phyloP scores from a whole-genome alignment of 2,797 vertebrate genomes.

The Urophycis tenuis region DNA sequence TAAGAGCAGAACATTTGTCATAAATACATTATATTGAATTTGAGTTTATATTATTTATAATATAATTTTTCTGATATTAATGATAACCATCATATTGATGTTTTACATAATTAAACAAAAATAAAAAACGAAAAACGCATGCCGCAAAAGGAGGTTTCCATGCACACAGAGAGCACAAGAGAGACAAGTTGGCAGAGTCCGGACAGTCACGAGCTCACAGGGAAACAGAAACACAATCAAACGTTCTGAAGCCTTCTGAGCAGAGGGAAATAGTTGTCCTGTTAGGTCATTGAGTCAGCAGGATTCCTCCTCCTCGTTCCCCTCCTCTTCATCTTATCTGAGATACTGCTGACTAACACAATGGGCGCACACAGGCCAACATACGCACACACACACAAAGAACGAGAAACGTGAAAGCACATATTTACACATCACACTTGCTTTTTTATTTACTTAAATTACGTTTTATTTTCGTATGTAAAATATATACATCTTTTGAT shows the following conservation, averaged over 20 bases:
- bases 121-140: not conserved
- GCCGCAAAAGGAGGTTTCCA: too few relatives aligned
- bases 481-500: not conserved
- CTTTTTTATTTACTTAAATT: too few relatives aligned
- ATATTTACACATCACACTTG: not conserved
- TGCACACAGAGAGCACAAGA: not conserved
- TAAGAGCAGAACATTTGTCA: not conserved
- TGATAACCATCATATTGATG: not conserved
- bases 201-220: too few relatives aligned
- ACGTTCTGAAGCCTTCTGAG: not conserved
- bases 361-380: slow-evolving; percentile 9
- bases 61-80: not conserved
- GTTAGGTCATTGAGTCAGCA: slow-evolving; percentile 33
- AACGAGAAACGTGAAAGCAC: not conserved
- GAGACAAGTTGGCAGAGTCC: not conserved
- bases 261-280: slow-evolving; percentile 52
- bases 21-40: not conserved
- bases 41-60: not conserved
- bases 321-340: slow-evolving; percentile 41
- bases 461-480: not conserved
- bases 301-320: slow-evolving; percentile 47
- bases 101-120: not conserved
- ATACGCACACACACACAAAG: not conserved
- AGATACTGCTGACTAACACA: slow-evolving; percentile 32
- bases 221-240: slow-evolving; percentile 9